phyloP scores from a whole-genome alignment of 92 coral and sea anemone species.

The Zoanthus solanderi region DNA sequence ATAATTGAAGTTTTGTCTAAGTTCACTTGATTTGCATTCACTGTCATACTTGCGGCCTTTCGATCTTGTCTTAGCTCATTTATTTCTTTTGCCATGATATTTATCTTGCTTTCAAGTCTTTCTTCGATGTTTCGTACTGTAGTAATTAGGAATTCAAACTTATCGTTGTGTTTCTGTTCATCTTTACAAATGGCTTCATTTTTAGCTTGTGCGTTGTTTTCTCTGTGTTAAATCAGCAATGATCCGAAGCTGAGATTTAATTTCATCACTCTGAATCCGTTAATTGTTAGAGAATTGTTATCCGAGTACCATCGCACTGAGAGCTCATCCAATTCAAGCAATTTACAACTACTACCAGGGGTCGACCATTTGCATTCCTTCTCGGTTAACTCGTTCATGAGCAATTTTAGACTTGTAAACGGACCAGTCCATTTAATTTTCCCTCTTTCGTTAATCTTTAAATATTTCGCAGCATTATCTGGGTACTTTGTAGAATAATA shows the following conservation, averaged over 20 bases:
- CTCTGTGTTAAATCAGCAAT: not conserved
- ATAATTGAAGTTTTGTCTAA: too few relatives aligned
- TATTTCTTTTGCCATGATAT: too few relatives aligned
- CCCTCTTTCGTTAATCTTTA: too few relatives aligned
- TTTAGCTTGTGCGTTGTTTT: not conserved
- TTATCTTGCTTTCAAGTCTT: not conserved
- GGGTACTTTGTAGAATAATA: too few relatives aligned
- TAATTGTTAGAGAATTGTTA: not conserved
- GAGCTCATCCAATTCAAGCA: not conserved
- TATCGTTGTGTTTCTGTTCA: not conserved
- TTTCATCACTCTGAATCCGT: not conserved
- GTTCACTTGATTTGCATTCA: too few relatives aligned
- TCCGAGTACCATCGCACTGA: slow-evolving; percentile 1
- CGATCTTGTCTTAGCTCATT: too few relatives aligned
- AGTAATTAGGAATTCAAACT: slow-evolving; percentile 2
- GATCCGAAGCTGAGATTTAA: slow-evolving; percentile 1
- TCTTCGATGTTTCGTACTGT: slow-evolving; percentile 1
- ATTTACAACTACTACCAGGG: not conserved
- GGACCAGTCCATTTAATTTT: too few relatives aligned
- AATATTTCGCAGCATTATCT: too few relatives aligned
- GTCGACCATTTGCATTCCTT: too few relatives aligned
- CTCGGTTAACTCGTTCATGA: too few relatives aligned
- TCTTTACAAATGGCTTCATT: not conserved
- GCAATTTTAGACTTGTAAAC: too few relatives aligned
- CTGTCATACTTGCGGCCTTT: too few relatives aligned